Conservation (phyloP, 2,113 vertebrate genomes). For the Scolopax mira region DNA sequence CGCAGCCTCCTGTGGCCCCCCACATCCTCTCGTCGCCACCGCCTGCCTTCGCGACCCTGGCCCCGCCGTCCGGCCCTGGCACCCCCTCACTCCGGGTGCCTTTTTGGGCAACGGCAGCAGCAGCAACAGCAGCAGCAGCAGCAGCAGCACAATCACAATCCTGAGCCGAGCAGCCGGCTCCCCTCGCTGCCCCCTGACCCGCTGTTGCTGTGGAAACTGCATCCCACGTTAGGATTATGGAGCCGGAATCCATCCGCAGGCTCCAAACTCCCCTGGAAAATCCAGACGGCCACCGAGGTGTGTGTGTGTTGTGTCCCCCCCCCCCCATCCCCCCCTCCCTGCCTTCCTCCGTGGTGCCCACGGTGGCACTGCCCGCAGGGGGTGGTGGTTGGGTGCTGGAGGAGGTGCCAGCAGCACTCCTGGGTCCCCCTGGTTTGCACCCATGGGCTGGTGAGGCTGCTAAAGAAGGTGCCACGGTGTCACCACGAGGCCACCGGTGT, state of each 20-base stretch:
- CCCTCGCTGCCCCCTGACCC: conserved; percentile 79
- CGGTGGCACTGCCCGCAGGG: not conserved
- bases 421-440: not conserved
- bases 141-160: conserved; percentile 72
- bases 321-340: no score
- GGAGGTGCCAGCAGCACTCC: not conserved
- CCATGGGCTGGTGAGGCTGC: not conserved
- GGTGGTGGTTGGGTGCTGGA: not conserved
- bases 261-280: conserved; percentile 34
- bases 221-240: conserved; percentile 77
- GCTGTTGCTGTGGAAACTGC: conserved; percentile 82
- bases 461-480: not conserved
- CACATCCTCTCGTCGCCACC: not conserved
- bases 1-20: not conserved
- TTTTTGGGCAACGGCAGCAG: conserved; percentile 43
- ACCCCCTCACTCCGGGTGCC: not conserved
- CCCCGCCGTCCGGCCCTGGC: conserved; percentile 13
- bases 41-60: not conserved
- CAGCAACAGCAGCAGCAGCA: no score
- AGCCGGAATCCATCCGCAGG: conserved; percentile 73
- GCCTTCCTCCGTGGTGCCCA: not conserved
- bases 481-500: no score
- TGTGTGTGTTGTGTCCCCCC: not conserved
- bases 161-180: conserved; percentile 74
- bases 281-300: not conserved